Base-by-base conservation (phyloP, 2,113 vertebrate genomes). In the Tetraodon nigroviridis region DNA sequence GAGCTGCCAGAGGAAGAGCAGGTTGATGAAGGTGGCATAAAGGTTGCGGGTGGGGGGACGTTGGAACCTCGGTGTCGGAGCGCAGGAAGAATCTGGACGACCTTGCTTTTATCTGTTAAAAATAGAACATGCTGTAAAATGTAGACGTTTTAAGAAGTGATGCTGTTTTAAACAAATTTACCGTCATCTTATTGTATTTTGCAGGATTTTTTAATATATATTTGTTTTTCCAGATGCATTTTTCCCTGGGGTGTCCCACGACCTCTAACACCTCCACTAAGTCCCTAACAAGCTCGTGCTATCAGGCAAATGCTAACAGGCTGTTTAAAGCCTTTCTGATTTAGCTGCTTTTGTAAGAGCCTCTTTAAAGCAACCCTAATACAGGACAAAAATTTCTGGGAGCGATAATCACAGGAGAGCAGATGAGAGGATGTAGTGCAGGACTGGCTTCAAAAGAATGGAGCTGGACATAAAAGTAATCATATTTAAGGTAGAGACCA, bases 231-330 rank as follows among this genome's bases (percentile, higher is more conserved):
- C 42, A 67, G 64, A 66, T 48, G 22, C 50, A 61, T 68, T 41
- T 41, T 69, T 73, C 41, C 67, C 40, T 60, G 6, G 40, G 18
- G 68, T 63, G 58, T 56, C 68, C 58, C 44, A 27, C 60, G 60
- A 56, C 62, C 19, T 58, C 59, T 57, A 73, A 69, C 70, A 51
- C 67, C 53, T 59, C 16, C 16, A 51, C 64, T 80, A 80, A 77
- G 55, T 68, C 56, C 15, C 24, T 62, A 57, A 53, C 67, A 82
- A 78, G 84, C 76, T 75, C 51, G 3, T 69, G 32, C 41, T 86
- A 87, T 86, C 71, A 64, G 79, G 80, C 75, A 84, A 55, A 75
- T 21, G 54, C 69, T 84, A 81, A 76, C 72, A 66, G 69, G 67
- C 73, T 75, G 64, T 63, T 68, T n/a, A 64, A 52, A 74, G 60